Base-by-base conservation (phyloP, 1,140 invertebrate species). In the Diploscapter pachys region DNA sequence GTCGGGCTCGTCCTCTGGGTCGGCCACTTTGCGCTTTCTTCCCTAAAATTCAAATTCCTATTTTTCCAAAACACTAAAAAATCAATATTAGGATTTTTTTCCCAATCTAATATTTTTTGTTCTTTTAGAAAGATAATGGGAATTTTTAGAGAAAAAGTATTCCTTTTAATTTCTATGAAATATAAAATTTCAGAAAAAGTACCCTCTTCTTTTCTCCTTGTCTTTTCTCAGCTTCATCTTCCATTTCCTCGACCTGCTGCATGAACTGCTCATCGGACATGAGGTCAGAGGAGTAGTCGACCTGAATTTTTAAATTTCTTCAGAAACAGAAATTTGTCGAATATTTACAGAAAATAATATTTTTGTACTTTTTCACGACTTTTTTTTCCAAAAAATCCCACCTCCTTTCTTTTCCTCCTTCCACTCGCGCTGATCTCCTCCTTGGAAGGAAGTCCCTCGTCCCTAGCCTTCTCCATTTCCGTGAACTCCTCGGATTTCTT, bases 261-360 rank as follows among this genome's bases (percentile, higher is more conserved):
- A 98, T 87, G 93, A 93, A 97, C 85, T 98, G 94, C 85, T 94
- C 95, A 83, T 98, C 96, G 0, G 94, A 96, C 0, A 98, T 52
- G 5, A 76, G 55, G 72, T 78, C 77, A 50, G 63, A 48, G 0
- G 93, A 92, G 85, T 98, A 98, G 88, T 98, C 95, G 5, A 98
- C 93, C 31, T 31, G 31, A 31, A 1, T 31, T 31, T 31, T 31
- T 31, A 31, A 31, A 31, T 0, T 31, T 31, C 1, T 31, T 31
- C 1, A 31, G 31, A 31, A 31, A 31, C 31, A 31, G 31, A 31
- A 31, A 31, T 31, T 31, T 31, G 1, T 31, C 31, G 31, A 31
- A 31, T 31, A 31, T 31, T 31, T 31, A 31, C 31, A 0, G 31
- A 31, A 31, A 31, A 31, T 31, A 31, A 31, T 31, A 1, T 31